These are phyloP conservation scores for Tadarida brasiliensis DNA, from an alignment of 2,797 vertebrate species.

Conservation along the genomic window DNA sequence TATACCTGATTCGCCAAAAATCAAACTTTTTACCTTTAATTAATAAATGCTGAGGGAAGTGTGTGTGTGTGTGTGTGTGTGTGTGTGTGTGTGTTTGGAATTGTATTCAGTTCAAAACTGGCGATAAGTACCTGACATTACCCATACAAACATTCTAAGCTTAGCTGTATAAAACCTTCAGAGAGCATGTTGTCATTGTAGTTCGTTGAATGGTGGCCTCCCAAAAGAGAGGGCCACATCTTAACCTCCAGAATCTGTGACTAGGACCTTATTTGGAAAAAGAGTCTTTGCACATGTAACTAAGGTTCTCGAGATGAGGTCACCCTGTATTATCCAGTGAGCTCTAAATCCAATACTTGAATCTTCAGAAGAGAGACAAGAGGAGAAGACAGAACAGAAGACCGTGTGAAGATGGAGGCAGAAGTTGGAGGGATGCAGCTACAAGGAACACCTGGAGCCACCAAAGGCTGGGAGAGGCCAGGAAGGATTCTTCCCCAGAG, in stretches of 20 bases:
- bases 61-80: too few relatives aligned
- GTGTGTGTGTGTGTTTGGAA: background rate
- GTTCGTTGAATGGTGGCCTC: fast-evolving
- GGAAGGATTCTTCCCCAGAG: background rate
- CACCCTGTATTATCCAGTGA: background rate
- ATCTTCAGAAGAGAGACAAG: background rate
- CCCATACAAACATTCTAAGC: background rate
- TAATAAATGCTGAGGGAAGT: background rate
- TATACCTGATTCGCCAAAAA: background rate
- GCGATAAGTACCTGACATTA: background rate
- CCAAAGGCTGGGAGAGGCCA: background rate
- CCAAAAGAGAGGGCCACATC: background rate
- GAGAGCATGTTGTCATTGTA: background rate
- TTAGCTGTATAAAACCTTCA: background rate
- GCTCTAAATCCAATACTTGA: background rate
- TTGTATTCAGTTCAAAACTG: background rate
- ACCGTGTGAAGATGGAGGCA: background rate
- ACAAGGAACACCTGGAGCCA: background rate
- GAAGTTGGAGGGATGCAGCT: fast-evolving
- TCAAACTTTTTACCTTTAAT: background rate
- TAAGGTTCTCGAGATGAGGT: background rate
- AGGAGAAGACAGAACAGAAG: background rate
- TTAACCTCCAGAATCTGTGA: background rate
- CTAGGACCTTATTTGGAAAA: background rate
- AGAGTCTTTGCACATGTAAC: background rate